Conservation (phyloP, 1,140 invertebrate genomes). For the Anastatus disparis region DNA sequence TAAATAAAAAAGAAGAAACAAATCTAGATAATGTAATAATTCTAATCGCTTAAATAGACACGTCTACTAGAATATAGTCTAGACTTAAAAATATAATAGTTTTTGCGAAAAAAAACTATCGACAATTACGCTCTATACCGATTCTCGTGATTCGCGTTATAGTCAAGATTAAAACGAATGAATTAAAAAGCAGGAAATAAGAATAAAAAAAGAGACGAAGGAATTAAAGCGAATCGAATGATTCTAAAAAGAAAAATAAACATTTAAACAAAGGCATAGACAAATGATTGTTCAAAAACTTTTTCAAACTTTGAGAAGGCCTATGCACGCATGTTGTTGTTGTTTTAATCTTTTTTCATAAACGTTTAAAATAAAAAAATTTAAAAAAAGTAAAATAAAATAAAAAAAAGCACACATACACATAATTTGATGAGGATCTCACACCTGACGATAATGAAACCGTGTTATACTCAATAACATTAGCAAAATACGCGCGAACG, state of each 20-base stretch:
- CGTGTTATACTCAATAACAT: constrained; percentile 44
- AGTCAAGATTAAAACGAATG: not conserved
- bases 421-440: constrained; percentile 13
- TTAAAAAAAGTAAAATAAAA: not conserved
- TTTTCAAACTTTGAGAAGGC: constrained; percentile 20
- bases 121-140: not conserved
- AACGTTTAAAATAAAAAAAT: constrained; percentile 1
- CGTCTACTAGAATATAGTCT: constrained; percentile 48
- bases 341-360: constrained; percentile 24
- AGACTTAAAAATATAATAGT: constrained; percentile 34
- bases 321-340: constrained; percentile 30
- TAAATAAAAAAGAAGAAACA: too few relatives aligned
- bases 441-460: not conserved
- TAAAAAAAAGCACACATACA: not conserved
- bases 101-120: constrained; percentile 3
- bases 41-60: constrained; percentile 48
- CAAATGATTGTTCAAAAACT: not conserved
- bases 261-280: not conserved
- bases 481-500: constrained; percentile 6
- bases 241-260: too few relatives aligned
- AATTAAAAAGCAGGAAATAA: not conserved
- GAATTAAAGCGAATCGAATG: not conserved
- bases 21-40: constrained; percentile 45
- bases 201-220: not conserved
- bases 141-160: not conserved